Percentiles rank a stretch among this genome's conserved stretches.
These are phyloP conservation scores for Echinops telfairi DNA, from an alignment of 2,113 vertebrate genomes.

Conservation along the genomic window DNA sequence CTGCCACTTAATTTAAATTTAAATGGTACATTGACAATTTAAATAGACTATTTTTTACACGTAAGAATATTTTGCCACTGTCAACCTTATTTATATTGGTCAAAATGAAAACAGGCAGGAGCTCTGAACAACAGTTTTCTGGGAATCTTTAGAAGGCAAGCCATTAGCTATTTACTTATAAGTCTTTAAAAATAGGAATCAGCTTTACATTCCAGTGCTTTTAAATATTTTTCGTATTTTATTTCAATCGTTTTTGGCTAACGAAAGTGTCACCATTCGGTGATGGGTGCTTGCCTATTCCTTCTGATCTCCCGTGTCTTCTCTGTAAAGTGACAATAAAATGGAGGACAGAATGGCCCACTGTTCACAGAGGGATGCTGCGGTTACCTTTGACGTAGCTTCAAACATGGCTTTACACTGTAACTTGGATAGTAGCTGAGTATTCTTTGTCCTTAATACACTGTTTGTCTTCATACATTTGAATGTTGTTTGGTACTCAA, in stretches of 20 bases:
- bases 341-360: not conserved
- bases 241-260: not conserved
- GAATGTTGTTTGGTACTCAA: slow-evolving; percentile 4
- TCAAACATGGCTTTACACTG: not conserved
- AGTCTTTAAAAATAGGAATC: not conserved
- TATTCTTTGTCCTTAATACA: not conserved
- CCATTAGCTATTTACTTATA: not conserved
- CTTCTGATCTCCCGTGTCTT: not conserved
- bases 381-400: not conserved
- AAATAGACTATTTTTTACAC: not conserved
- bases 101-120: not conserved
- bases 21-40: not conserved
- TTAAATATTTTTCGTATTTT: not conserved
- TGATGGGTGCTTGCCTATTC: not conserved
- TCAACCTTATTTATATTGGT: not conserved
- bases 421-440: not conserved
- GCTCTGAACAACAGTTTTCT: slow-evolving; percentile 22
- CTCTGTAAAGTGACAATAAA: not conserved
- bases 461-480: not conserved
- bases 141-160: not conserved
- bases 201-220: not conserved
- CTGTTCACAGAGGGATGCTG: not conserved
- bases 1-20: not conserved
- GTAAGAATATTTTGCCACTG: not conserved
- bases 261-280: not conserved